These are phyloP conservation scores for Echinops telfairi DNA, from an alignment of 2,113 vertebrate species.

Conservation along the genomic window DNA sequence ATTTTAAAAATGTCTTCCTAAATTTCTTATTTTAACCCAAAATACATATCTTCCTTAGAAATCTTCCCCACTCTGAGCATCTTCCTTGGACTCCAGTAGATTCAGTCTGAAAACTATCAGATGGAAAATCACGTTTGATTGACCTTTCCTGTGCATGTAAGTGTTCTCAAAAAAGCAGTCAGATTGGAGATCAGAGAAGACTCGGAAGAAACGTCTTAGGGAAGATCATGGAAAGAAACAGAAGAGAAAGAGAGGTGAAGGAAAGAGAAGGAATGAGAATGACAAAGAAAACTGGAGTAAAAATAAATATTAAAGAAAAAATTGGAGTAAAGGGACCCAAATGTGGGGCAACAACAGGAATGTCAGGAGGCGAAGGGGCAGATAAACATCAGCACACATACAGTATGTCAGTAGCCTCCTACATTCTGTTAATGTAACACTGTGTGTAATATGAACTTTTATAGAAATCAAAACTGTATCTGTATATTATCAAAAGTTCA, in stretches of 20 bases:
- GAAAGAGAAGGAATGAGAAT: too few species aligned
- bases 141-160: constrained; percentile 33
- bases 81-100: constrained; percentile 4
- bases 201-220: not conserved
- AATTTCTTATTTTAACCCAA: not conserved
- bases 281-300: not conserved
- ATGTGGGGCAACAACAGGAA: not conserved
- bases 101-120: constrained; percentile 29
- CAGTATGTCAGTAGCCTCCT: not conserved
- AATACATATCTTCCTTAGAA: not conserved
- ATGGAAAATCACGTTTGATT: constrained; percentile 25
- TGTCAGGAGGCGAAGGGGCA: too few species aligned
- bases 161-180: constrained; percentile 46
- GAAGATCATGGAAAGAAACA: not conserved
- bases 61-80: not conserved
- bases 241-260: not conserved
- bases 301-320: not conserved
- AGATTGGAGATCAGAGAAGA: not conserved
- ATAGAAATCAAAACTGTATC: not conserved
- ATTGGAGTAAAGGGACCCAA: not conserved
- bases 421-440: constrained; percentile 25
- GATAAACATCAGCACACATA: not conserved
- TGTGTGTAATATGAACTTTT: not conserved
- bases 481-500: constrained; percentile 35
- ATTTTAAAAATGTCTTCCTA: not conserved